These are phyloP conservation scores for Pteronotus mesoamericanus DNA, from an alignment of 2,797 vertebrate genomes.

Conservation along the genomic window DNA sequence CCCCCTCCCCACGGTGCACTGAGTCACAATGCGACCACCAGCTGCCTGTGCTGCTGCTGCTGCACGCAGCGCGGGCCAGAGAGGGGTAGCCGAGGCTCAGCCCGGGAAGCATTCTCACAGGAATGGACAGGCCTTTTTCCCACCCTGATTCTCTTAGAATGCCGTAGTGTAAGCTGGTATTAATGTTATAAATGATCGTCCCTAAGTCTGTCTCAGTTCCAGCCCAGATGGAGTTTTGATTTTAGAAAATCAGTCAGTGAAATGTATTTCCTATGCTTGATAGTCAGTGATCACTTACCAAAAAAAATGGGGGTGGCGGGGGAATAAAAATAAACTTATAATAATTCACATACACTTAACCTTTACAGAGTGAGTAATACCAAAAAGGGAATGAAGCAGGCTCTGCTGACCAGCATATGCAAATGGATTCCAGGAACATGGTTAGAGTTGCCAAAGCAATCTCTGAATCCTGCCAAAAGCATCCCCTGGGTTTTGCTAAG, in stretches of 20 bases:
- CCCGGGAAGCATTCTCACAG: background rate
- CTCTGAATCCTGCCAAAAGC: constrained; percentile 14
- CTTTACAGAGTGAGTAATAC: constrained; percentile 54
- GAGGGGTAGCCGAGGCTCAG: background rate
- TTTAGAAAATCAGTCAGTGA: constrained; percentile 60
- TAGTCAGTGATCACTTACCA: constrained; percentile 54
- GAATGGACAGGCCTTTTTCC: background rate
- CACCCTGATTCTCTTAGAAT: background rate
- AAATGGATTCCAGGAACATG: constrained; percentile 63
- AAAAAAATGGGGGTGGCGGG: background rate
- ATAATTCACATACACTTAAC: constrained; percentile 54
- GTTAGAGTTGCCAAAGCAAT: constrained; percentile 30
- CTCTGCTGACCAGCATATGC: constrained; percentile 49
- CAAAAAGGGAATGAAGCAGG: constrained; percentile 16
- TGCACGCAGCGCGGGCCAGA: background rate
- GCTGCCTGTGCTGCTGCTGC: background rate
- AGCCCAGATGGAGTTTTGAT: constrained; percentile 58
- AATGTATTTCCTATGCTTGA: constrained; percentile 52
- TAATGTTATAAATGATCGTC: constrained; percentile 25
- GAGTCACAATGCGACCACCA: background rate
- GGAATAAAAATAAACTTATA: constrained; percentile 55
- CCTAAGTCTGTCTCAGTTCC: background rate
- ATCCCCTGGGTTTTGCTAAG: constrained; percentile 3
- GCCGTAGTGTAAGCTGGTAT: background rate
- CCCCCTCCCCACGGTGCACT: background rate